Evolutionary conservation across 2,888 invertebrate genomes (phyloP), one percentile per base, ranked within the genome.

Genomic region (Crocallis elinguaria): DNA sequence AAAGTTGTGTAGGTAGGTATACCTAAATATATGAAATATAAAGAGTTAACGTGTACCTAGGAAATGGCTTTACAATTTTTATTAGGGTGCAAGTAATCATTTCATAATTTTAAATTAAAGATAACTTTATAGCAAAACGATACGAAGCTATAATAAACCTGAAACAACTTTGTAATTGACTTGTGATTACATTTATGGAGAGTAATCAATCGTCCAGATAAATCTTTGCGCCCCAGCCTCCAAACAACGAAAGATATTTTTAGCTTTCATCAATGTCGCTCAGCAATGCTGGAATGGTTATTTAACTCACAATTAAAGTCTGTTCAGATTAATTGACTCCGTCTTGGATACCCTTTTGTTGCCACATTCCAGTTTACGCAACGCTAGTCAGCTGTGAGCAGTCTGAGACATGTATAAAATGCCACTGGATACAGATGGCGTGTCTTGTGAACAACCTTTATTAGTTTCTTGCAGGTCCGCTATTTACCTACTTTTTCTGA

Each of bases 291-390:
- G 46, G 55, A 49, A 49, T 48, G 45, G 55, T 44, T 57, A 53
- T 53, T 57, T 58, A 43, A 55, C 41, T 35, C 45, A 38, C 56
- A 59, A 58, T 58, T 59, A 52, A 45, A 49, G 50, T 62, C 52
- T 35, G 44, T 60, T 52, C 51, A 46, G 51, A 60, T 60, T 63
- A 63, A 63, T 63, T 63, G 56, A 42, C 46, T 56, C 43, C 23
- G 44, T 55, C 45, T 49, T 58, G 46, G 45, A 38, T n/a, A 41
- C 46, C 56, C 58, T 57, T 60, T 58, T 62, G 59, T 62, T 57
- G 62, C 57, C 46, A 41, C 57, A 57, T 63, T 60, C 52, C 57
- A 35, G 54, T 59, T 57, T 50, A 57, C 52, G 58, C 54, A 60
- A 48, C 41, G 36, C 39, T 42, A 50, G 54, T 55, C 49, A 46